Conservation (phyloP, 2,797 vertebrate genomes). For the Microctenopoma stevenorrisi region DNA sequence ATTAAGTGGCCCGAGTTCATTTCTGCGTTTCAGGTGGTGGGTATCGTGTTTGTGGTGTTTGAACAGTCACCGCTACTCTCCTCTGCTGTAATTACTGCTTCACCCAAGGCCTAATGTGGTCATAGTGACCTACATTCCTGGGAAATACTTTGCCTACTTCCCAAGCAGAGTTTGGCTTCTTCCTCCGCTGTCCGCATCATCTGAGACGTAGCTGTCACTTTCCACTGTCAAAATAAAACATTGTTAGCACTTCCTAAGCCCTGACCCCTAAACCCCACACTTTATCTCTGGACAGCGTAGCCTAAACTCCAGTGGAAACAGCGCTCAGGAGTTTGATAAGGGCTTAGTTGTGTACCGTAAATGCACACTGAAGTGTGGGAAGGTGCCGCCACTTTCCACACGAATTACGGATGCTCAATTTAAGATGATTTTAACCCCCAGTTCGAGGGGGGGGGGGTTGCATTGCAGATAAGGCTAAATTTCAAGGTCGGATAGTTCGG, state of each 20-base stretch:
- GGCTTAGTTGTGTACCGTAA: constrained; percentile 78
- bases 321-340: constrained; percentile 61
- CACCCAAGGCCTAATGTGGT: constrained; percentile 77
- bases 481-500: constrained; percentile 59
- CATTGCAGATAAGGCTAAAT: constrained; percentile 59
- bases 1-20: constrained; percentile 31
- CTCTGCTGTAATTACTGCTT: constrained; percentile 72
- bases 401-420: constrained; percentile 80
- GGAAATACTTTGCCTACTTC: constrained; percentile 61
- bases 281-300: constrained; percentile 46
- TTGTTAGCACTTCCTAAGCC: constrained; percentile 77
- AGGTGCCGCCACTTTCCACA: constrained; percentile 71
- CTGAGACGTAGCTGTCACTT: constrained; percentile 44
- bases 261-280: constrained; percentile 63
- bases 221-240: constrained; percentile 71
- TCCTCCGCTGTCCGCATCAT: constrained; percentile 57
- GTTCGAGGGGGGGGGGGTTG: constrained; percentile 12
- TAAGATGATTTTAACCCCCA: constrained; percentile 66
- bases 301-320: constrained; percentile 54
- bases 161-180: constrained; percentile 51
- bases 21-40: constrained; percentile 66
- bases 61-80: constrained; percentile 49
- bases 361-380: constrained; percentile 74
- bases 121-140: constrained; percentile 82
- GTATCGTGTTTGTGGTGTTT: constrained; percentile 73